A percentile compares a stretch with the other conserved stretches of the same genome.
phyloP scores from a whole-genome alignment of 2,797 vertebrate genomes.

The Gymnocypris eckloni region DNA sequence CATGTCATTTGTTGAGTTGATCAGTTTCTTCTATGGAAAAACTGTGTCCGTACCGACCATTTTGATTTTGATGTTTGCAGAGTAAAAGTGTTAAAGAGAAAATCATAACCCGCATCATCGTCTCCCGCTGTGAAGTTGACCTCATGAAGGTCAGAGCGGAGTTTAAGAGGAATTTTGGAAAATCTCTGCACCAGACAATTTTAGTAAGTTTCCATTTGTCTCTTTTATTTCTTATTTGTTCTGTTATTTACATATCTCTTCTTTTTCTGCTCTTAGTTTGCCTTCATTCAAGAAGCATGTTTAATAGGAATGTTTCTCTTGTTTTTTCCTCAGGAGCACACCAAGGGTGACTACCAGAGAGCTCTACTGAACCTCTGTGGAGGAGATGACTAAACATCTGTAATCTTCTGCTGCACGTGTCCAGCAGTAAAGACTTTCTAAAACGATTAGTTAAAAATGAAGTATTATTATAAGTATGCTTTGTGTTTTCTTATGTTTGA shows the following conservation, averaged over 20 bases:
- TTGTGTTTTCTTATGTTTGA: not conserved
- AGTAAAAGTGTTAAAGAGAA: constrained; percentile 93
- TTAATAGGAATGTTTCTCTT: not conserved
- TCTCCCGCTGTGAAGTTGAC: constrained; percentile 94
- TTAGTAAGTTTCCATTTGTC: constrained; percentile 73
- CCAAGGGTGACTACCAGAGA: constrained; percentile 97
- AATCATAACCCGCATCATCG: constrained; percentile 90
- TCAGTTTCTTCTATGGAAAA: constrained; percentile 1
- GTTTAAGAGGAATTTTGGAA: constrained; percentile 87
- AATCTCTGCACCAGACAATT: constrained; percentile 90
- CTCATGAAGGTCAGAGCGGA: constrained; percentile 90
- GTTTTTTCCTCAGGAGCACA: constrained; percentile 86
- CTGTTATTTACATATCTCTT: not conserved
- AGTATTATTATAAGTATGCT: constrained; percentile 20
- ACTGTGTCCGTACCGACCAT: not conserved
- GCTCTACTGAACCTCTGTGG: constrained; percentile 90
- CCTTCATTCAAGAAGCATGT: not conserved
- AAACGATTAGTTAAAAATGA: not conserved
- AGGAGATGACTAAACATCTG: constrained; percentile 81
- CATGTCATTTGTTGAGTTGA: not conserved
- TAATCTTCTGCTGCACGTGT: not conserved
- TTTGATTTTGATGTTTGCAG: constrained; percentile 70
- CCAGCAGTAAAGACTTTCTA: not conserved
- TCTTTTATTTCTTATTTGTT: not conserved
- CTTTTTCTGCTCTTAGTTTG: not conserved